Base-by-base conservation (phyloP, 1,140 invertebrate species). In the Oscheius sp. region DNA sequence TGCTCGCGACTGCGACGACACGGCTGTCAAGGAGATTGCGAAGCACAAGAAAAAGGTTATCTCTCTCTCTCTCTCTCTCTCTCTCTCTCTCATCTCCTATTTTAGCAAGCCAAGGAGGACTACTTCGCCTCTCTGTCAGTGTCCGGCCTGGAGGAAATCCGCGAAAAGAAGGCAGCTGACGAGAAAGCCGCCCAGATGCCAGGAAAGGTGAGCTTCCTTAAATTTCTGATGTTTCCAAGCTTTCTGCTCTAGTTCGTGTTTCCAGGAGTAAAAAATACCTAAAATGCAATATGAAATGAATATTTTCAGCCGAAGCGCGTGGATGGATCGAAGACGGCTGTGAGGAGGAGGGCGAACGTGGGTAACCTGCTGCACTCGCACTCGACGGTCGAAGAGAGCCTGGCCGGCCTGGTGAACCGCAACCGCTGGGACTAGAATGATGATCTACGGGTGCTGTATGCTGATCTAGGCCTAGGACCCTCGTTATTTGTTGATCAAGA, bases 401-500 rank as follows among this genome's bases (percentile, higher is more conserved):
- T 82, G n/a, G 36, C 71, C 18, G 58, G 63, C 2, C 59, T 82
- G n/a, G 73, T 82, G 20, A 62, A 75, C 35, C 69, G 77, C 42
- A 75, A 80, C 32, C 68, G 82, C 74, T 82, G 80, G 80, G 80
- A 84, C 61, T 81, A 62, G 31, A 71, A n/a, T n/a, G n/a, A n/a
- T n/a, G n/a, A n/a, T n/a, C n/a, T n/a, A n/a, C n/a, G n/a, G n/a
- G n/a, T n/a, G n/a, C n/a, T n/a, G n/a, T n/a, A n/a, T n/a, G n/a
- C n/a, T n/a, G n/a, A n/a, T n/a, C n/a, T n/a, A n/a, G n/a, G n/a
- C n/a, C n/a, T n/a, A n/a, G n/a, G n/a, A n/a, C n/a, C n/a, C n/a
- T n/a, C n/a, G n/a, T n/a, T n/a, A n/a, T n/a, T n/a, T n/a, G n/a
- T n/a, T n/a, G n/a, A n/a, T n/a, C n/a, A n/a, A n/a, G n/a, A n/a